These are phyloP conservation scores for Gambusia holbrooki DNA, from an alignment of 2,113 vertebrate genomes.

Conservation along the genomic window DNA sequence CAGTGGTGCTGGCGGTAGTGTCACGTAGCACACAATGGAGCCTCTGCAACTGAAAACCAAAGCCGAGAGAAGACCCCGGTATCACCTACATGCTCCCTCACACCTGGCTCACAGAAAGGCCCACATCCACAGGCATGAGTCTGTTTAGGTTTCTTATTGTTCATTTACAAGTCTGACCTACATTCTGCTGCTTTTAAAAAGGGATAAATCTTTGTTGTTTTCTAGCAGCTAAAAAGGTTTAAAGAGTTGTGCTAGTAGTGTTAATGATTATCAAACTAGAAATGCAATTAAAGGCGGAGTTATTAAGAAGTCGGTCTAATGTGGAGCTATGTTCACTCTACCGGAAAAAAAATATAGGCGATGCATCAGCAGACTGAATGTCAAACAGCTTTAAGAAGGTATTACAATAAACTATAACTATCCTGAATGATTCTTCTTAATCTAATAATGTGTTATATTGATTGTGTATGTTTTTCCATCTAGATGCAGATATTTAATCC, in stretches of 20 bases:
- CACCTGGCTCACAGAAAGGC: constrained; percentile 39
- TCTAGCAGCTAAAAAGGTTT: not conserved
- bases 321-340: too few species aligned
- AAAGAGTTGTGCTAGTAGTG: not conserved
- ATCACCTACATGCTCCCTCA: constrained; percentile 42
- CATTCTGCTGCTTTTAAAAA: constrained; percentile 1
- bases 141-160: constrained; percentile 13
- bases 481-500: too few species aligned
- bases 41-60: constrained; percentile 69
- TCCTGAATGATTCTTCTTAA: too few species aligned
- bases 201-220: not conserved
- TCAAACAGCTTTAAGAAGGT: too few species aligned
- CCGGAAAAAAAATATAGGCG: too few species aligned
- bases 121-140: not conserved
- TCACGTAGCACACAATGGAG: constrained; percentile 68
- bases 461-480: too few species aligned
- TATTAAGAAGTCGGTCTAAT: too few species aligned
- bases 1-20: constrained; percentile 53
- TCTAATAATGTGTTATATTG: too few species aligned
- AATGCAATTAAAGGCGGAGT: too few species aligned
- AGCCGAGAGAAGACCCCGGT: constrained; percentile 52
- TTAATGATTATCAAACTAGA: too few species aligned
- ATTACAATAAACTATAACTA: too few species aligned
- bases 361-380: too few species aligned
- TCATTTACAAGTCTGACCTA: constrained; percentile 11